phyloP scores from a whole-genome alignment of 2,888 invertebrate genomes.

The Glaucopsyche alexis region DNA sequence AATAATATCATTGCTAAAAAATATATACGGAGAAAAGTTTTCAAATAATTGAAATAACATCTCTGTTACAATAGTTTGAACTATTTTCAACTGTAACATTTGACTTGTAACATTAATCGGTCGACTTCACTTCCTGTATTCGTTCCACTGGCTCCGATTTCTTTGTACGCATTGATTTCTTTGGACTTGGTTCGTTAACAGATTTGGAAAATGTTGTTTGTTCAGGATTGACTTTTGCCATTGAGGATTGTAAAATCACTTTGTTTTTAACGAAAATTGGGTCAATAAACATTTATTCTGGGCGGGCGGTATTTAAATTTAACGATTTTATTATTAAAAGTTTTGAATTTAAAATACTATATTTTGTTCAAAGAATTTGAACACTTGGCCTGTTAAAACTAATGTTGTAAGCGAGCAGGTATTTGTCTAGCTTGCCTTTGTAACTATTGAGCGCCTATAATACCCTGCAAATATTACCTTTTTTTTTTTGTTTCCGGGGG shows the following conservation, averaged over 20 bases:
- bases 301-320: not conserved
- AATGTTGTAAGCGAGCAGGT: no score
- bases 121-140: conserved; percentile 7
- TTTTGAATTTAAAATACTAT: not conserved
- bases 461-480: no score
- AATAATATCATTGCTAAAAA: not conserved
- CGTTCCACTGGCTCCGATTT: not conserved
- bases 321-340: not conserved
- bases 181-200: conserved; percentile 14
- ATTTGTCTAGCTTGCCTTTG: no score
- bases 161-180: conserved; percentile 13
- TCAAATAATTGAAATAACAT: not conserved
- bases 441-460: no score
- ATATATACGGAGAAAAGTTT: not conserved
- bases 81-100: conserved; percentile 14
- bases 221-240: not conserved
- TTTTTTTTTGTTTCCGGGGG: no score
- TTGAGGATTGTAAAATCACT: not conserved
- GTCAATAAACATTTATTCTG: not conserved
- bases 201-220: conserved; percentile 16
- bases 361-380: no score
- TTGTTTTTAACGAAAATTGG: conserved; percentile 2
- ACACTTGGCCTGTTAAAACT: no score
- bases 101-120: conserved; percentile 7
- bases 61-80: not conserved